Conservation (phyloP, 2,888 invertebrate genomes). For the Agonum fuliginosum region DNA sequence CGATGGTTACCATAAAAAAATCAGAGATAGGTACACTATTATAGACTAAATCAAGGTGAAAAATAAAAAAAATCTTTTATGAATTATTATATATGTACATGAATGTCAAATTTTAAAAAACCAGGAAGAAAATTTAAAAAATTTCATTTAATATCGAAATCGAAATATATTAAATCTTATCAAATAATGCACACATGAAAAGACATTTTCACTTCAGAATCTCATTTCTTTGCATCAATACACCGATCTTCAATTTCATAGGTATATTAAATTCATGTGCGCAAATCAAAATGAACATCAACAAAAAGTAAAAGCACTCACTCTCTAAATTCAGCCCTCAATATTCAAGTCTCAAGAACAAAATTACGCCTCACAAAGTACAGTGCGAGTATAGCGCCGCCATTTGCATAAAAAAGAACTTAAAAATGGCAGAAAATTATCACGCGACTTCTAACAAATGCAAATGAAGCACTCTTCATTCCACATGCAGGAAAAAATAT, state of each 20-base stretch:
- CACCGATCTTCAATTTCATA: constrained; percentile 24
- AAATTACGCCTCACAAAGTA: constrained; percentile 18
- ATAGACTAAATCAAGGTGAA: too few relatives aligned
- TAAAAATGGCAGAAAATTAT: constrained; percentile 51
- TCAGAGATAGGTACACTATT: too few relatives aligned
- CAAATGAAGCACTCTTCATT: constrained; percentile 47
- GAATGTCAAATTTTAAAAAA: too few relatives aligned
- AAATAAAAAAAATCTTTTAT: too few relatives aligned
- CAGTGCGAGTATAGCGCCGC: not conserved
- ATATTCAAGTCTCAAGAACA: not conserved
- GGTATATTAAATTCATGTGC: constrained; percentile 14
- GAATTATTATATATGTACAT: too few relatives aligned
- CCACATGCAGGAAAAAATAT: constrained; percentile 44
- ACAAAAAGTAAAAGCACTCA: not conserved
- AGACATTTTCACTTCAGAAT: not conserved
- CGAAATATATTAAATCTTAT: not conserved
- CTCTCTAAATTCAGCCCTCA: not conserved
- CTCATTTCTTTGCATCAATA: constrained; percentile 2
- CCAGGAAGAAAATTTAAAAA: too few relatives aligned
- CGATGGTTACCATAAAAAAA: too few relatives aligned
- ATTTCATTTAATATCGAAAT: too few relatives aligned
- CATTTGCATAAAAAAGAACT: constrained; percentile 45
- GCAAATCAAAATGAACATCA: constrained; percentile 30
- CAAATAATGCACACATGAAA: constrained; percentile 11
- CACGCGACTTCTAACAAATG: constrained; percentile 47